Conservation (phyloP, 2,888 invertebrate species). For the Bellardia pandia region DNA sequence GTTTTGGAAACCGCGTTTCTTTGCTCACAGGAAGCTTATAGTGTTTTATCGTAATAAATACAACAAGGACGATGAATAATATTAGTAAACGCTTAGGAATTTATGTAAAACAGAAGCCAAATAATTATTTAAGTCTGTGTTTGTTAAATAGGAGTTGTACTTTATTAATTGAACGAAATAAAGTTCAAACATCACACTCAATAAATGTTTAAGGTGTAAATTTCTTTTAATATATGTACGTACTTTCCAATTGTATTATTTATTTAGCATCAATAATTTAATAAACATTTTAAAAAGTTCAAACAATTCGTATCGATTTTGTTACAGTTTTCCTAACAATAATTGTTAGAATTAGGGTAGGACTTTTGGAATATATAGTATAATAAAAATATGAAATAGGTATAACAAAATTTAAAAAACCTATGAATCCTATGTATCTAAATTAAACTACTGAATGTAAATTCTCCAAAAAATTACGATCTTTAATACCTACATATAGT, state of each 20-base stretch:
- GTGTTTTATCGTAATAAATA: constrained; percentile 48
- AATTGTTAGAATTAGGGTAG: too few species aligned
- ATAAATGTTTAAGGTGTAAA: constrained; percentile 10
- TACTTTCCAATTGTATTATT: constrained; percentile 23
- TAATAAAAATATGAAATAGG: too few species aligned
- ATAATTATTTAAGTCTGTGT: constrained; percentile 48
- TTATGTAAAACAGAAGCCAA: constrained; percentile 52
- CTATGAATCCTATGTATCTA: too few species aligned
- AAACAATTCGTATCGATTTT: too few species aligned
- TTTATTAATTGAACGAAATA: constrained; percentile 21
- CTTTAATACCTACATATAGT: background rate
- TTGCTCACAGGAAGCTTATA: constrained; percentile 78
- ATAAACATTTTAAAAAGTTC: background rate
- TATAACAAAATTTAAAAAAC: too few species aligned
- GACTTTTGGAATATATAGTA: too few species aligned
- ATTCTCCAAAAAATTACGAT: too few species aligned
- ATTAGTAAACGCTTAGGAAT: constrained; percentile 28
- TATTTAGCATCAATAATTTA: constrained; percentile 12
- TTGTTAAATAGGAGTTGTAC: constrained; percentile 25
- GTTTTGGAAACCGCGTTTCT: constrained; percentile 77
- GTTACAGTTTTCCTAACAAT: too few species aligned
- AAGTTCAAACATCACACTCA: constrained; percentile 36
- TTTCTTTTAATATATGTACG: constrained; percentile 5
- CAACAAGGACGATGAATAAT: too few species aligned
- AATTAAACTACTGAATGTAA: too few species aligned